Evolutionary conservation across 2,888 invertebrate genomes (phyloP), one percentile per base, ranked within the genome.

Genomic region (Saturnia japonica): DNA sequence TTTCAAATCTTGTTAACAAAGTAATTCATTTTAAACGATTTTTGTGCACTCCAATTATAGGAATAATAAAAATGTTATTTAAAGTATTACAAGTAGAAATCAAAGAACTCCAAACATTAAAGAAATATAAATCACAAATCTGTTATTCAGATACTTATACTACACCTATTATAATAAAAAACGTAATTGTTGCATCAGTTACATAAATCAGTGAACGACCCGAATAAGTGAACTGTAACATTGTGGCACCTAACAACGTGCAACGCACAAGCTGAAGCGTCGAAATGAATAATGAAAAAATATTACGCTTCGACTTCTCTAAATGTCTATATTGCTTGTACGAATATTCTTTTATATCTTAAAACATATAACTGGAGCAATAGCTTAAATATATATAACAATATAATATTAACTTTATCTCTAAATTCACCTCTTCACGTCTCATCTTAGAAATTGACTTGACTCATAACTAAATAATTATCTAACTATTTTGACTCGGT

Each of bases 141-240:
- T 25, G 25, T 60, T 14, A 12, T 60, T 28, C 28, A 28, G 28
- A 60, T 12, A 60, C 57, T 60, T 14, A 14, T 14, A 54, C n/a
- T n/a, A n/a, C n/a, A n/a, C n/a, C n/a, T 54, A 28, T 60, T 28
- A 14, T 28, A 0, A 54, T 11, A 64, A 64, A 57, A 40, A 40
- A 19, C 7, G 34, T 12, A 19, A 64, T 34, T 64, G 40, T 64
- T 64, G 40, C 40, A 64, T 64, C 34, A 64, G 40, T 64, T 64
- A 40, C 64, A 64, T 19, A 64, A 40, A 3, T 62, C 62, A 34
- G 11, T 9, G 64, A 40, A n/a, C n/a, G 64, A 64, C 64, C 40
- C 64, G n/a, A 64, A 64, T 64, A 64, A 64, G 1, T 64, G 64
- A 64, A 64, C 64, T 64, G 64, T 40, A 40, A 64, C 64, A 40